Base-by-base conservation (phyloP, 2,797 vertebrate genomes). In the Notamacropus eugenii region DNA sequence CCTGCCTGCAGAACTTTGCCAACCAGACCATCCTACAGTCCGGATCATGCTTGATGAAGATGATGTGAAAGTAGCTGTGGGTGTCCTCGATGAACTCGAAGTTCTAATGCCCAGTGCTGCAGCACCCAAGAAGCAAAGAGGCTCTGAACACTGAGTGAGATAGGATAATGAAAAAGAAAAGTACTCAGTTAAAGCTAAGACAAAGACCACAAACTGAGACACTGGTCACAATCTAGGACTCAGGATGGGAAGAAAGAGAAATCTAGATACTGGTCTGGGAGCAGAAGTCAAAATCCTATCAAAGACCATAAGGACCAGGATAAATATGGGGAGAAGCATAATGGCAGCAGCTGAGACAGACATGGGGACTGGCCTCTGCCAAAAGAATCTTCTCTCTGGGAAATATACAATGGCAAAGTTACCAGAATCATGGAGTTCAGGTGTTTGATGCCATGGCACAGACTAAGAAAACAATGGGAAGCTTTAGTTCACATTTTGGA, bases 341-440 rank as follows among this genome's bases (percentile, higher is more conserved):
- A 46, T 0, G 99, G 99, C 91, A 99, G 99, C 2, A 99, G 99
- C 99, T 99, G 99, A 94, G 99, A 99, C 97, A 99, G 50, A 50
- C 99, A 99, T 0, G 99, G 99, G 74, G 99, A 99, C 96, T 99
- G 99, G 0, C 99, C 99, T 0, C 99, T 99, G 0, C 99, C 99
- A 0, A 99, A 99, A 97, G 99, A 99, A 94, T 99, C 99, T 0
- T 99, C 99, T 54, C 99, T 99, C 0, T 99, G 99, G 0, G 99
- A 99, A 98, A 99, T 99, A 95, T 99, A 99, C 98, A 99, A 99
- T 0, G 99, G 99, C 98, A 99, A 99, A 98, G 99, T 99, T 95
- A 99, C 99, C 40, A 99, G 99, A 95, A 99, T 99, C 96, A 99
- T 99, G 99, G 99, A 99, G 97, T 99, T 99, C 95, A 99, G 99